Conservation (phyloP, 2,113 vertebrate species). For the Paraplagusia blochii region DNA sequence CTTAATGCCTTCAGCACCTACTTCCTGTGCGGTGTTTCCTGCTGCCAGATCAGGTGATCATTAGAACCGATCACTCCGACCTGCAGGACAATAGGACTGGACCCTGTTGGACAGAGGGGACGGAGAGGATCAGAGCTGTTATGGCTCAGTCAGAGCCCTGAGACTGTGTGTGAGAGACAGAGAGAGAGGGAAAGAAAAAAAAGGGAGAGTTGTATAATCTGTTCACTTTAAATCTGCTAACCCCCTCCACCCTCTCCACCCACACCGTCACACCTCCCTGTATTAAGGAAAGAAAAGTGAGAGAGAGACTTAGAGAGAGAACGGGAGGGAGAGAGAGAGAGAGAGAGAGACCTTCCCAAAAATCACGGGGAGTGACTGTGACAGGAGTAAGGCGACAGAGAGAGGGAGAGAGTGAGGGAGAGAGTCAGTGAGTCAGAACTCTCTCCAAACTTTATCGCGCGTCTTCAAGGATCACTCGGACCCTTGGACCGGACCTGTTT, state of each 20-base stretch:
- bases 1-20: too few relatives aligned
- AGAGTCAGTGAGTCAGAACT: not conserved
- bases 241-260: slow-evolving; percentile 8
- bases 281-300: slow-evolving; percentile 64
- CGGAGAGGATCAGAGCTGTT: slow-evolving; percentile 58
- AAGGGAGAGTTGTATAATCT: slow-evolving; percentile 59
- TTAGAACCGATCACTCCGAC: slow-evolving; percentile 52
- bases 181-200: slow-evolving; percentile 9
- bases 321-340: slow-evolving; percentile 25
- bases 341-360: slow-evolving; percentile 51
- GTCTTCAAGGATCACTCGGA: slow-evolving; percentile 29
- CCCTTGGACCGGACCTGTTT: slow-evolving; percentile 33
- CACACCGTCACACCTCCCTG: slow-evolving; percentile 62
- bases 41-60: slow-evolving; percentile 32
- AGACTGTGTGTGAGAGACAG: slow-evolving; percentile 13
- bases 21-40: slow-evolving; percentile 15
- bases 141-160: slow-evolving; percentile 53
- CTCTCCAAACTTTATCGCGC: slow-evolving; percentile 28
- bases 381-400: slow-evolving; percentile 57
- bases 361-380: slow-evolving; percentile 67
- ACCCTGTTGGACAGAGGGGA: slow-evolving; percentile 57
- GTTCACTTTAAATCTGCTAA: slow-evolving; percentile 52
- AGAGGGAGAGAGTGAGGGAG: slow-evolving; percentile 16
- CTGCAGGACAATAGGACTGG: slow-evolving; percentile 53
- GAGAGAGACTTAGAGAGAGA: slow-evolving; percentile 59